Percentiles rank a stretch among this genome's conserved stretches.
Evolutionary conservation across 1,140 invertebrate species (phyloP).

Genomic region (Bombus superbus): DNA sequence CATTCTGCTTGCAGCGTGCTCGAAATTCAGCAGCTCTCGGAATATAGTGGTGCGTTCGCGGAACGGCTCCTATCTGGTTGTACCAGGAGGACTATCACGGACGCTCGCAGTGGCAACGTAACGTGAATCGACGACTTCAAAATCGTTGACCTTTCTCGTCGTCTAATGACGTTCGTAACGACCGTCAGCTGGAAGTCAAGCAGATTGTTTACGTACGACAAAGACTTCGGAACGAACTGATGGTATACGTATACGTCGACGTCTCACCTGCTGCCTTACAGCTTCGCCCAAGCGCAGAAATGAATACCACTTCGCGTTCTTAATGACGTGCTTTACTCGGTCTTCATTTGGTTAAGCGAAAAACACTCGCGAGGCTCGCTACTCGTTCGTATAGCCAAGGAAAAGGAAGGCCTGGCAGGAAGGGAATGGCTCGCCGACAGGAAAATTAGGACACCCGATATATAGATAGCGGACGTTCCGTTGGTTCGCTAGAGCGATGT

Average conservation of each 20-base stretch:
- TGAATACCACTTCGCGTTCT: constrained; percentile 63
- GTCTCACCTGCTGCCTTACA: constrained; percentile 26
- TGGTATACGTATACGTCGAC: constrained; percentile 23
- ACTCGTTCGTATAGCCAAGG: not conserved
- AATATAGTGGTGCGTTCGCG: not conserved
- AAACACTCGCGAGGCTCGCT: constrained; percentile 62
- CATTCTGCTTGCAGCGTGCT: not conserved
- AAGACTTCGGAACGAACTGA: constrained; percentile 31
- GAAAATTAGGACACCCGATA: constrained; percentile 71
- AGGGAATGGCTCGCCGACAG: constrained; percentile 10
- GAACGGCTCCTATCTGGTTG: not conserved
- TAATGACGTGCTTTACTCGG: constrained; percentile 65
- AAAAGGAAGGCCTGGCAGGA: not conserved
- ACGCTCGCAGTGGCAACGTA: not conserved
- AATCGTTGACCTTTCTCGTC: constrained; percentile 37
- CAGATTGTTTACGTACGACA: constrained; percentile 60
- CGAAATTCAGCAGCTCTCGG: not conserved
- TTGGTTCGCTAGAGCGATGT: not conserved
- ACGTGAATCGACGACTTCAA: constrained; percentile 19
- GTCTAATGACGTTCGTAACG: constrained; percentile 57
- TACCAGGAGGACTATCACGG: constrained; percentile 1
- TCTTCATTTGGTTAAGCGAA: constrained; percentile 71
- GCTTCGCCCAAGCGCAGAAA: constrained; percentile 19
- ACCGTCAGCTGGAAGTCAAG: constrained; percentile 13
- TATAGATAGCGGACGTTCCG: constrained; percentile 51